phyloP scores from a whole-genome alignment of 2,888 invertebrate genomes.

The Hedya salicella region DNA sequence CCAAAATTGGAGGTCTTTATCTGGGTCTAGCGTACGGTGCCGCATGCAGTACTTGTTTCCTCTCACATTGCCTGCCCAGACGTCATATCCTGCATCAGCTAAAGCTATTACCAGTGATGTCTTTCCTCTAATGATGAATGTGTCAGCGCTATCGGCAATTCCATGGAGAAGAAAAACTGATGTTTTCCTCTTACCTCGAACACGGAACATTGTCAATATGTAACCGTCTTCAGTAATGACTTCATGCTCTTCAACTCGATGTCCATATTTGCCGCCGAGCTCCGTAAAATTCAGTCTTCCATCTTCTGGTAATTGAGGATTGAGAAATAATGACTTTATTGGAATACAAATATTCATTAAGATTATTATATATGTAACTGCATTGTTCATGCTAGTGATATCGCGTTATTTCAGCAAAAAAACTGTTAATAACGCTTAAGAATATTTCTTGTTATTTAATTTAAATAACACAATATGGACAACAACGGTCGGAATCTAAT shows the following conservation, averaged over 20 bases:
- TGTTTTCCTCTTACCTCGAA: slow-evolving; percentile 49
- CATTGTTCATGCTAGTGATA: slow-evolving; percentile 4
- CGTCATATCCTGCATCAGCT: slow-evolving; percentile 52
- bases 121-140: slow-evolving; percentile 55
- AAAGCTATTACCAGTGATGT: slow-evolving; percentile 51
- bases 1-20: slow-evolving; percentile 40
- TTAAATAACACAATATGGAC: no score
- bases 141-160: slow-evolving; percentile 51
- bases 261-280: slow-evolving; percentile 49
- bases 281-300: slow-evolving; percentile 46
- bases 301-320: slow-evolving; percentile 37
- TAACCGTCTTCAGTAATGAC: slow-evolving; percentile 59
- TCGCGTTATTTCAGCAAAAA: no score
- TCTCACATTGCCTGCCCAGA: slow-evolving; percentile 42
- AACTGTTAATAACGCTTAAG: no score
- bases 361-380: neutral
- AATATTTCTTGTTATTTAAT: no score
- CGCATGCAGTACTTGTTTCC: slow-evolving; percentile 34
- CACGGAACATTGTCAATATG: slow-evolving; percentile 51
- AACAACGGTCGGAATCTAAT: no score
- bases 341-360: neutral
- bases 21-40: slow-evolving; percentile 36
- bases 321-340: neutral
- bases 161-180: slow-evolving; percentile 56
- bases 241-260: slow-evolving; percentile 47